phyloP scores from a whole-genome alignment of 2,113 vertebrate species.

The Psittacula cyanocephala region DNA sequence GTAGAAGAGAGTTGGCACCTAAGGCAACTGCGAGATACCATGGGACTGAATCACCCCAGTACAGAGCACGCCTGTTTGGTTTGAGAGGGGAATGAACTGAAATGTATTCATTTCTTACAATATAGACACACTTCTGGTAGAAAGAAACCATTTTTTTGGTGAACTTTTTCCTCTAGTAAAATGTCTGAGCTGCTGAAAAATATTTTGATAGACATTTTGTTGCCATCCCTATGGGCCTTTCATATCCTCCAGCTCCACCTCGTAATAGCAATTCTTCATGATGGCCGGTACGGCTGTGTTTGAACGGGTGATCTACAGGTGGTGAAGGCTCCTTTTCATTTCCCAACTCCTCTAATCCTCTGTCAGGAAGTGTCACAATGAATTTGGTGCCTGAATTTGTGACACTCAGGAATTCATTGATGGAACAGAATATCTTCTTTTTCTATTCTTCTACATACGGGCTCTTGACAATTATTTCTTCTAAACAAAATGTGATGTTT shows the following conservation, averaged over 20 bases:
- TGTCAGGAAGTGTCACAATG: background rate
- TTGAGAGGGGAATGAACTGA: background rate
- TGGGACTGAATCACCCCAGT: background rate
- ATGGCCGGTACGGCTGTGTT: background rate
- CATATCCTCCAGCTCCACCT: background rate
- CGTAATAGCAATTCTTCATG: background rate
- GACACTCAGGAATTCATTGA: background rate
- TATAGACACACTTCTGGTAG: background rate
- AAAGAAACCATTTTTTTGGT: background rate
- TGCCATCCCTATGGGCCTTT: background rate
- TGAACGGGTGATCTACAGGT: background rate
- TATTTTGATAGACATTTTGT: background rate
- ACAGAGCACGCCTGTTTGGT: background rate
- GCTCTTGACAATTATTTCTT: constrained; percentile 30
- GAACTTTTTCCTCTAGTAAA: background rate
- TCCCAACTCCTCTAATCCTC: background rate
- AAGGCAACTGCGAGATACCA: background rate
- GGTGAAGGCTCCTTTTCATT: background rate
- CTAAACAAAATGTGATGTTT: background rate
- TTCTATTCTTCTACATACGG: background rate
- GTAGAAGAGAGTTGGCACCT: background rate
- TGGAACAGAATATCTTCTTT: background rate
- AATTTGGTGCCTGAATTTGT: background rate
- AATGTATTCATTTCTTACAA: background rate
- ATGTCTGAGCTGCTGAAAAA: rapidly evolving